Evolutionary conservation across 2,888 invertebrate genomes (phyloP).

Genomic region (Polyploca ridens): DNA sequence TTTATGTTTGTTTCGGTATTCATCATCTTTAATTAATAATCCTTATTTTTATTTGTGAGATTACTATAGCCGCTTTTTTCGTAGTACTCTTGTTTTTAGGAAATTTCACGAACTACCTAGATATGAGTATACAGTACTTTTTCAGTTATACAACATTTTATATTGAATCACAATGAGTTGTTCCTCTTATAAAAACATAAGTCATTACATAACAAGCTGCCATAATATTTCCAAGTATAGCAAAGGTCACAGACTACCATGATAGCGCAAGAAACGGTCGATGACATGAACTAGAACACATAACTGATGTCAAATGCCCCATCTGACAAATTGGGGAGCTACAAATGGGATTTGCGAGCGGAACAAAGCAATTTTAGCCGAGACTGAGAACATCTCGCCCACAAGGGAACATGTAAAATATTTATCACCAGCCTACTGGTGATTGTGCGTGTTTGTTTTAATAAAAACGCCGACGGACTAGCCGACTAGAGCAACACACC

Average conservation of each 20-base stretch:
- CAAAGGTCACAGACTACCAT: slow-evolving; percentile 1
- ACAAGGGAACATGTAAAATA: slow-evolving; percentile 40
- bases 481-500: slow-evolving; percentile 6
- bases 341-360: slow-evolving; percentile 37
- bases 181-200: not conserved
- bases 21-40: not conserved
- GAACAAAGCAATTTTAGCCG: slow-evolving; percentile 40
- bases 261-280: slow-evolving; percentile 16
- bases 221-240: not conserved
- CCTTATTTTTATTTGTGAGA: not conserved
- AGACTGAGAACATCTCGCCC: slow-evolving; percentile 42
- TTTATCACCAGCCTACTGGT: slow-evolving; percentile 34
- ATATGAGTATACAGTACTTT: too few relatives aligned
- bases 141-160: too few relatives aligned
- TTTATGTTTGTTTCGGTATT: not conserved
- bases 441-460: slow-evolving; percentile 26
- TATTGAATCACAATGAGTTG: too few relatives aligned
- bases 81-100: not conserved
- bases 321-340: slow-evolving; percentile 35
- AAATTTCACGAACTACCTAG: too few relatives aligned
- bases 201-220: not conserved
- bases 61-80: not conserved
- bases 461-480: slow-evolving; percentile 17
- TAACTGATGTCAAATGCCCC: slow-evolving; percentile 22
- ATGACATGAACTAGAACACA: slow-evolving; percentile 23